These are phyloP conservation scores for Cerceris rybyensis DNA, from an alignment of 2,888 invertebrate genomes.

Conservation along the genomic window DNA sequence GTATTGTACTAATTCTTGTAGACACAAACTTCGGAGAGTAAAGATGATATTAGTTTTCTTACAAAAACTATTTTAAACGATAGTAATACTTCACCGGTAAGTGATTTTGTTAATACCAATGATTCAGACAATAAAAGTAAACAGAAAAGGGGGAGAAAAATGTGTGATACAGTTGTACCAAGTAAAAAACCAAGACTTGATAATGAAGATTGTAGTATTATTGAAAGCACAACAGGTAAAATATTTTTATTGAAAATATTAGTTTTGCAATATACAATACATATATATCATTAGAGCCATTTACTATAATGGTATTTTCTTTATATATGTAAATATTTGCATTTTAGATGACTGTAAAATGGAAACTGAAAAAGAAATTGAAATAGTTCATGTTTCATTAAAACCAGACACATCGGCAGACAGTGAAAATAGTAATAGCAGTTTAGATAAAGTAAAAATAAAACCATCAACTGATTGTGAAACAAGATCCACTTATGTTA, in stretches of 20 bases:
- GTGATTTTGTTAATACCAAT: background rate
- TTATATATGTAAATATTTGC: background rate
- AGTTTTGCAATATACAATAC: background rate
- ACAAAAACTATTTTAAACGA: constrained; percentile 8
- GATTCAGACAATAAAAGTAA: background rate
- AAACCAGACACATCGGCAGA: background rate
- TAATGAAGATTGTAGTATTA: background rate
- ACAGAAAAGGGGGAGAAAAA: constrained; percentile 21
- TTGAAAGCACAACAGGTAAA: constrained; percentile 6
- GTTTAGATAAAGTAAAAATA: background rate
- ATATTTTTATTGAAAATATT: background rate
- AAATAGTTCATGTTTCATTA: constrained; percentile 48
- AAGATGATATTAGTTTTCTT: background rate
- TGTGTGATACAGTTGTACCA: constrained; percentile 24
- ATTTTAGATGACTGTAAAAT: constrained; percentile 8
- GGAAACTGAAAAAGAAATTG: constrained; percentile 38
- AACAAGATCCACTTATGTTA: background rate
- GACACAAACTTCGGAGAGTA: background rate
- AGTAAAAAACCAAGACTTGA: constrained; percentile 51
- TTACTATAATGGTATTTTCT: background rate
- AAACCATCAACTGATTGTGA: background rate
- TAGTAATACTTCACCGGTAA: background rate
- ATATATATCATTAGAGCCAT: background rate
- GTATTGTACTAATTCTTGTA: constrained; percentile 14
- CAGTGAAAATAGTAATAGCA: background rate